These are phyloP conservation scores for Mastacembelus armatus DNA, from an alignment of 2,797 vertebrate genomes.

Conservation along the genomic window DNA sequence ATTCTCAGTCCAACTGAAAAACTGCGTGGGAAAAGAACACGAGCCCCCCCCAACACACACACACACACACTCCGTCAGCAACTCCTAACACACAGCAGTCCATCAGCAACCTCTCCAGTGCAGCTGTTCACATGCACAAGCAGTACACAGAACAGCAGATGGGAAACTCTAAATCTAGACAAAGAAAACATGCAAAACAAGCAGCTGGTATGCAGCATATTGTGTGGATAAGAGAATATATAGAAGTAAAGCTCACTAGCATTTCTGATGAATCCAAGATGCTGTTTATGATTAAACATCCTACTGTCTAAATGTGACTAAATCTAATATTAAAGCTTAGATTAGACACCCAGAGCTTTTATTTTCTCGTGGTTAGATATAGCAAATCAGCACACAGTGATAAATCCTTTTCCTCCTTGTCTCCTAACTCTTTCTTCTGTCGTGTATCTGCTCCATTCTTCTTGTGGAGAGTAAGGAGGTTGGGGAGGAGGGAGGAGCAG, in stretches of 20 bases:
- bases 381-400: background rate
- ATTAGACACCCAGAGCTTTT: slow-evolving; percentile 1
- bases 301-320: background rate
- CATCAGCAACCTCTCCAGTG: slow-evolving; percentile 5
- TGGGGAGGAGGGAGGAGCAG: background rate
- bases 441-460: slow-evolving; percentile 20
- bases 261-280: background rate
- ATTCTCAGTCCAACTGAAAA: slow-evolving; percentile 36
- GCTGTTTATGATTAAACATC: slow-evolving; percentile 12
- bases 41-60: slow-evolving; percentile 22
- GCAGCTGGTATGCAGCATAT: slow-evolving; percentile 5
- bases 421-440: slow-evolving; percentile 6
- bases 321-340: background rate
- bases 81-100: slow-evolving; percentile 16
- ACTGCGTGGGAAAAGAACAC: slow-evolving; percentile 46
- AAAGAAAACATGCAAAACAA: too few relatives aligned
- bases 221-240: background rate
- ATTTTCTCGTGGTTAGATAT: slow-evolving; percentile 11
- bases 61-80: slow-evolving; percentile 14
- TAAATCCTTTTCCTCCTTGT: slow-evolving; percentile 5
- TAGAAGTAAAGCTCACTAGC: background rate
- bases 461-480: slow-evolving; percentile 8
- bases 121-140: slow-evolving; percentile 13
- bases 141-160: slow-evolving; percentile 20
- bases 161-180: slow-evolving; percentile 21